These are phyloP conservation scores for Pocillopora damicornis DNA, from an alignment of 64 coral and sea anemone genomes.

Conservation along the genomic window DNA sequence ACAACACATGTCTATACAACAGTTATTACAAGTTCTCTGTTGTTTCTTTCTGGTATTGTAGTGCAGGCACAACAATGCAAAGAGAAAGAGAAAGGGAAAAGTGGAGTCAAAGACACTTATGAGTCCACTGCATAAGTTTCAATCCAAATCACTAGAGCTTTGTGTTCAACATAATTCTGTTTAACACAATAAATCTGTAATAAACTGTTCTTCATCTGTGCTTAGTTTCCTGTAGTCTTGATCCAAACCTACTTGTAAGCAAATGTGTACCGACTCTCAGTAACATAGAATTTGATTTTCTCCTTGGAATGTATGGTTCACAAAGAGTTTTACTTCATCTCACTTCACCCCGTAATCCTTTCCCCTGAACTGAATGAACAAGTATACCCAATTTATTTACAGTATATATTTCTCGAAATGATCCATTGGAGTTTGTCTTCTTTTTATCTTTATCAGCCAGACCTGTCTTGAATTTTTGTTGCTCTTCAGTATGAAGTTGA, in stretches of 20 bases:
- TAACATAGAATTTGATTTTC: background rate
- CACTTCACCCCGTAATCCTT: background rate
- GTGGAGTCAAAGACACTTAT: no score
- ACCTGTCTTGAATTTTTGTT: background rate
- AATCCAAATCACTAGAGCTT: no score
- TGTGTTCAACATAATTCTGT: background rate
- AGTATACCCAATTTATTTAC: background rate
- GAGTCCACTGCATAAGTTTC: no score
- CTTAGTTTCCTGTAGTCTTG: background rate
- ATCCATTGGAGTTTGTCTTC: background rate
- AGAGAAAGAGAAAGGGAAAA: no score
- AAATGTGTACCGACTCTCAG: background rate
- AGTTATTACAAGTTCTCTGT: no score
- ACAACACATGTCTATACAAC: no score
- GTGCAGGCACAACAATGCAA: no score
- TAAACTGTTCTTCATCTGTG: conserved; percentile 3
- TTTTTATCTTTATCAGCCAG: background rate
- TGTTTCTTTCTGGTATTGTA: no score
- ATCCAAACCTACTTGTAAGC: background rate
- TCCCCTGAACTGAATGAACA: background rate
- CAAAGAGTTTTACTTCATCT: background rate
- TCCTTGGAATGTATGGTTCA: background rate
- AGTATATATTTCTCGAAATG: background rate
- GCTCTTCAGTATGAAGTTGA: background rate
- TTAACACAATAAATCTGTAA: background rate